Evolutionary conservation across 2,113 vertebrate species (phyloP).

Genomic region (Corydoras maculifer): DNA sequence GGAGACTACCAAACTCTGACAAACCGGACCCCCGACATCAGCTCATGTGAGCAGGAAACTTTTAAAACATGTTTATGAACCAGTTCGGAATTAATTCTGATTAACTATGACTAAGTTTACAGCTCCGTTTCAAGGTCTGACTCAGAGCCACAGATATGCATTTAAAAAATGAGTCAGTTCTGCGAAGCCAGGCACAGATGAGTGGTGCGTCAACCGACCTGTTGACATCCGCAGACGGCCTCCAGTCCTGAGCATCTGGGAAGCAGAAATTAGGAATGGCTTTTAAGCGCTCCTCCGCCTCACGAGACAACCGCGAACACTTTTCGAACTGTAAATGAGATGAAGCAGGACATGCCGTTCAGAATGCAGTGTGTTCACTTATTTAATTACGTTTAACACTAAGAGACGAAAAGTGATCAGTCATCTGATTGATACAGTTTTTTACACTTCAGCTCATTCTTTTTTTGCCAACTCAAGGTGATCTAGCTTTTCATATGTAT

Average conservation of each 20-base stretch:
- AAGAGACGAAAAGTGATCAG: no score
- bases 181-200: not conserved
- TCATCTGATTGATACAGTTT: no score
- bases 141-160: slow-evolving; percentile 1
- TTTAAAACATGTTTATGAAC: no score
- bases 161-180: not conserved
- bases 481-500: no score
- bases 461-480: no score
- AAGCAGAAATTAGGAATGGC: slow-evolving; percentile 97
- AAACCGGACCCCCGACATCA: no score
- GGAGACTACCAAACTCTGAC: no score
- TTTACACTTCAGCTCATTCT: no score
- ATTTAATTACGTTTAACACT: no score
- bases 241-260: slow-evolving; percentile 87
- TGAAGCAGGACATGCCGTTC: slow-evolving; percentile 1
- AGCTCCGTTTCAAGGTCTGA: slow-evolving; percentile 1
- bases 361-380: no score
- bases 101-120: not conserved
- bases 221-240: slow-evolving; percentile 74
- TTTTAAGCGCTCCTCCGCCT: slow-evolving; percentile 88
- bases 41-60: no score
- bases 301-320: slow-evolving; percentile 78
- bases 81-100: no score
- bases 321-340: slow-evolving; percentile 77
- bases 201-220: slow-evolving; percentile 64